Evolutionary conservation across 2,797 vertebrate species (phyloP), one percentile per base, ranked within the genome.

Genomic region (Siniperca obscura): DNA sequence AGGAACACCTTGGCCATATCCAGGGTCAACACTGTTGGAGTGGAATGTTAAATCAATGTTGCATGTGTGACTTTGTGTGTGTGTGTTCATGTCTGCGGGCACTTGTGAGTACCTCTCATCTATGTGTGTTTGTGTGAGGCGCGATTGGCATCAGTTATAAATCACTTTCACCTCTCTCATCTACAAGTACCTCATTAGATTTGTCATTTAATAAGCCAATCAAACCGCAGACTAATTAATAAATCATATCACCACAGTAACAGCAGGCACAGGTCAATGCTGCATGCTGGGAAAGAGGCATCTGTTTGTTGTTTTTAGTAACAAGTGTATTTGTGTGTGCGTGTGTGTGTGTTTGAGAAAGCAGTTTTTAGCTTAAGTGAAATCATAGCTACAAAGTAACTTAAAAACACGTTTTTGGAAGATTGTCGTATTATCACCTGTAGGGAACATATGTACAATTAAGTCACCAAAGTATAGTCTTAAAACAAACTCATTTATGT

Each of bases 131-230:
- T 82, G 66, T 60, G 22, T 42, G 36, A 52, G 17, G 7, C 25
- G 22, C 84, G 79, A 86, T 80, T 67, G 73, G 21, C 48, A 16
- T 79, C 60, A 19, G 74, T 42, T 78, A 90, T 81, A 71, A 82
- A 89, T 84, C 44, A 69, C 70, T 75, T 82, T 55, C 66, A 75
- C 77, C 78, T 74, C 66, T 75, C 80, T 87, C 74, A 76, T 89
- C 71, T 80, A 82, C 84, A 83, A 84, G 77, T 65, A 70, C 78
- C 87, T 91, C 81, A 78, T 91, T 89, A 91, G 83, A 90, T 90
- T 83, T 90, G 86, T 91, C 86, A 83, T 90, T 88, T 90, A 90
- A 87, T 82, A 70, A 89, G 85, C 85, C 90, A 87, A 90, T 92
- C 85, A 93, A 87, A 89, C 65, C 84, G 70, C 55, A 71, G 74